phyloP scores from a whole-genome alignment of 2,113 vertebrate genomes.

The Piaya cayana region DNA sequence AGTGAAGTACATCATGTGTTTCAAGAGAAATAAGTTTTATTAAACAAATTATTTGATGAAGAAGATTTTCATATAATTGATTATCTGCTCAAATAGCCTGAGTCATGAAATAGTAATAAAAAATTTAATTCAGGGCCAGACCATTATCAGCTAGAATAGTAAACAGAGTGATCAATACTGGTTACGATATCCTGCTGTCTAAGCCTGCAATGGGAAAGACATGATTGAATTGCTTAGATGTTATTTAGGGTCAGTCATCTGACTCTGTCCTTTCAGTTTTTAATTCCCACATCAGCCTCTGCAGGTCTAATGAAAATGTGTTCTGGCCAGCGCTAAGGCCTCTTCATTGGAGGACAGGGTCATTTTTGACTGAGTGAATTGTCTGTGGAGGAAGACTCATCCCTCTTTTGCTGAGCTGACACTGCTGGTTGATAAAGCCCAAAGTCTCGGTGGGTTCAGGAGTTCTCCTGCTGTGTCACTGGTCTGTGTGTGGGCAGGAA shows the following conservation, averaged over 20 bases:
- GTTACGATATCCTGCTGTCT: conserved; percentile 36
- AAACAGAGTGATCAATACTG: conserved; percentile 23
- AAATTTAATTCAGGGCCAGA: conserved; percentile 4
- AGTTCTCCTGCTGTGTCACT: neutral
- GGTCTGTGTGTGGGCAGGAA: neutral
- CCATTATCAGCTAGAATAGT: conserved; percentile 1
- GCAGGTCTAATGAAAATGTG: conserved; percentile 7
- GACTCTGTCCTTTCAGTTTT: conserved; percentile 34
- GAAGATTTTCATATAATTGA: conserved; percentile 9
- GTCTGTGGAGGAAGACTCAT: neutral
- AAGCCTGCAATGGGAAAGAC: conserved; percentile 42
- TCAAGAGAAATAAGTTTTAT: neutral
- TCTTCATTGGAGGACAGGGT: neutral
- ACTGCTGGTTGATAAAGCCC: neutral
- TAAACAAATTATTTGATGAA: neutral
- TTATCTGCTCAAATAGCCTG: neutral
- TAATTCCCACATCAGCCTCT: conserved; percentile 18
- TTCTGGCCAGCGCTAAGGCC: neutral
- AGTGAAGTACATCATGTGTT: neutral
- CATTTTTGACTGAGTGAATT: neutral
- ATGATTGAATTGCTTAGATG: conserved; percentile 45
- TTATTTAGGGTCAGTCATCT: conserved; percentile 63
- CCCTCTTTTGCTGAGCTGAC: neutral
- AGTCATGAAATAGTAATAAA: conserved; percentile 29
- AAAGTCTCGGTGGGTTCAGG: neutral